These are phyloP conservation scores for Gonocerus acuteangulatus DNA, from an alignment of 2,888 invertebrate species.

Conservation along the genomic window DNA sequence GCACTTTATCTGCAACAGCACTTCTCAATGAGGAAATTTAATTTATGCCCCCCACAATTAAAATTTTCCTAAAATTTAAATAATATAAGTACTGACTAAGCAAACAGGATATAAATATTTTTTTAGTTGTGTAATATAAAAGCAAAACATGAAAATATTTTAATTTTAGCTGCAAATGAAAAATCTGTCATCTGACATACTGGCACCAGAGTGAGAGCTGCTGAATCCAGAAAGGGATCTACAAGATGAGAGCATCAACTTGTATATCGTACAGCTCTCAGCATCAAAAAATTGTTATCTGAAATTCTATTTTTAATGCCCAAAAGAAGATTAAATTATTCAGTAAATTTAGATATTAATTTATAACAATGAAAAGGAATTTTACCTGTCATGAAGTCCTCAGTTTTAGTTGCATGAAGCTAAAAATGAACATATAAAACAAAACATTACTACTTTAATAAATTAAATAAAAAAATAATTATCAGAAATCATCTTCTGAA, in stretches of 20 bases:
- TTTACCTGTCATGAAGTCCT: constrained; percentile 44
- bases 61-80: background rate
- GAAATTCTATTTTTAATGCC: no score
- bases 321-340: no score
- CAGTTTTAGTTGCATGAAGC: constrained; percentile 54
- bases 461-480: background rate
- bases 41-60: no score
- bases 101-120: background rate
- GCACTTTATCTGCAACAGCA: constrained; percentile 3
- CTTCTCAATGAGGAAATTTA: no score
- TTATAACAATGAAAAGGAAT: no score
- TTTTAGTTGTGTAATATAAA: background rate
- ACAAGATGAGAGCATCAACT: no score
- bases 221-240: no score
- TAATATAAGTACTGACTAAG: background rate
- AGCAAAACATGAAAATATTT: background rate
- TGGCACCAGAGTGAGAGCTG: no score
- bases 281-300: no score
- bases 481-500: background rate
- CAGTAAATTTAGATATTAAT: no score
- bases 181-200: no score
- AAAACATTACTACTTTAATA: background rate
- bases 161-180: background rate
- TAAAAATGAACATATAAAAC: constrained; percentile 35
- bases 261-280: no score